These are phyloP conservation scores for Drosophila macrothrix DNA, from an alignment of 2,888 invertebrate species.

Conservation along the genomic window DNA sequence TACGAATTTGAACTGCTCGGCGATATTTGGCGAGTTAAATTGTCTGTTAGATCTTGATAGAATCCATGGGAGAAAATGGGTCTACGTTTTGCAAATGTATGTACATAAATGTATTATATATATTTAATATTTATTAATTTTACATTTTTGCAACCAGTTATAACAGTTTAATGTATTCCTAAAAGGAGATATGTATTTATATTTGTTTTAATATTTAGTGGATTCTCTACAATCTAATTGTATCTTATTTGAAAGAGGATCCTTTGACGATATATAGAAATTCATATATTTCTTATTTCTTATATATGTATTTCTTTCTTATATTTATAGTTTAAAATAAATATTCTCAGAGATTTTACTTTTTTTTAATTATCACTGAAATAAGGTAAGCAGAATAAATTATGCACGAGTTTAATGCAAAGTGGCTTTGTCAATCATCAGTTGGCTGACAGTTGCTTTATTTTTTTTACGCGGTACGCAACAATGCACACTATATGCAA, in stretches of 20 bases:
- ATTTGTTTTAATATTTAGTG: neutral
- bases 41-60: constrained; percentile 19
- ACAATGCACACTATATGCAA: neutral
- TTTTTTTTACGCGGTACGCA: neutral
- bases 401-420: neutral
- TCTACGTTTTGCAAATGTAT: neutral
- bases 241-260: neutral
- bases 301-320: no score
- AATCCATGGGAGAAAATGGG: neutral
- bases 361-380: neutral
- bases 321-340: neutral
- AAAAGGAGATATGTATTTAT: neutral
- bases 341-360: neutral
- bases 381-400: neutral
- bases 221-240: neutral
- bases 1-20: constrained; percentile 7
- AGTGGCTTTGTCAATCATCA: neutral
- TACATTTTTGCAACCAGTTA: neutral
- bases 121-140: neutral
- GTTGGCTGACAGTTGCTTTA: no score
- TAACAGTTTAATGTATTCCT: neutral
- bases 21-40: constrained; percentile 28
- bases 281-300: neutral
- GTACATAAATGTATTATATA: neutral
- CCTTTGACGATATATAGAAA: neutral